Conservation (phyloP, 2,113 vertebrate genomes). For the Paraplagusia blochii region DNA sequence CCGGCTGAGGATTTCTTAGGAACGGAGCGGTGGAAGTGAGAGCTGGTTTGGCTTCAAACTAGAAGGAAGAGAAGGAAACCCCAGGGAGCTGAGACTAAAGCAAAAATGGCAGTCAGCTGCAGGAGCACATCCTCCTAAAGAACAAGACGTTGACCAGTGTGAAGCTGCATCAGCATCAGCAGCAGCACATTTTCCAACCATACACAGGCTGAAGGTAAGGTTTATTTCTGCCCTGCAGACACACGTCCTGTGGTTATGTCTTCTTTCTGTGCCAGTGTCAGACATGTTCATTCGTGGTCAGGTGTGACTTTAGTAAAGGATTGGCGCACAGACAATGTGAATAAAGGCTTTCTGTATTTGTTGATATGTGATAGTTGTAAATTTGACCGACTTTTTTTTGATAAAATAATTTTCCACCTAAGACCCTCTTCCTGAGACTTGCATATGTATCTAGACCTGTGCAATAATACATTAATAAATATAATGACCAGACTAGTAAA, state of each 20-base stretch:
- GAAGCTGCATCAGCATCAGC: slow-evolving; percentile 3
- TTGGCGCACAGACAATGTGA: too few species aligned
- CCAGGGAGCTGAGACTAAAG: slow-evolving; percentile 31
- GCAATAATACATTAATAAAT: too few species aligned
- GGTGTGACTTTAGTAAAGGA: too few species aligned
- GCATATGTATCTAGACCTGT: too few species aligned
- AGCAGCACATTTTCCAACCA: slow-evolving; percentile 18
- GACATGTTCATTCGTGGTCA: too few species aligned
- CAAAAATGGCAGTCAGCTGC: slow-evolving; percentile 48
- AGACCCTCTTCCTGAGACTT: too few species aligned
- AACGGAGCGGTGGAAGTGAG: slow-evolving; percentile 54
- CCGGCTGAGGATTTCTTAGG: slow-evolving; percentile 43
- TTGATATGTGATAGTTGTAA: too few species aligned
- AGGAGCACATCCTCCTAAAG: slow-evolving; percentile 50
- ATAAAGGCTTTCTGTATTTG: too few species aligned
- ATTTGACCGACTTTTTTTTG: too few species aligned
- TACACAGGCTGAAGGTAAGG: slow-evolving; percentile 63
- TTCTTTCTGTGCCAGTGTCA: neutral
- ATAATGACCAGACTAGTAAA: too few species aligned
- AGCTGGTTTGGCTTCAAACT: slow-evolving; percentile 56
- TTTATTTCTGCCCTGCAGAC: slow-evolving; percentile 18
- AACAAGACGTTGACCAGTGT: slow-evolving; percentile 31
- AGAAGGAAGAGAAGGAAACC: slow-evolving; percentile 22
- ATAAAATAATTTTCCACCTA: too few species aligned
- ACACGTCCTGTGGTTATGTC: neutral